phyloP scores from a whole-genome alignment of 1,140 invertebrate species.

The Bombus turneri region DNA sequence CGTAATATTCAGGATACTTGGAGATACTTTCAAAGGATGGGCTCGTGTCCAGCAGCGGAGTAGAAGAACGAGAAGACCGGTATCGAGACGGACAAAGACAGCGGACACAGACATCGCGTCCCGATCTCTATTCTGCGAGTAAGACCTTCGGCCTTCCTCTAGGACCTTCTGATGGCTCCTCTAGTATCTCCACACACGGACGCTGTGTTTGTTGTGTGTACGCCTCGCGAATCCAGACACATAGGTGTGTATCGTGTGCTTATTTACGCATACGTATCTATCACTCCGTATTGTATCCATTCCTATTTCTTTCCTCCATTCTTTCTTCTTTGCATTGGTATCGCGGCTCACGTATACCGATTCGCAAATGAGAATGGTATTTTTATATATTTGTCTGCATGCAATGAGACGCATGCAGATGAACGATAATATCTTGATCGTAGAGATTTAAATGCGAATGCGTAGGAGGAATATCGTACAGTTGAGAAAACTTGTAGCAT shows the following conservation, averaged over 20 bases:
- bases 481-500: too few relatives aligned
- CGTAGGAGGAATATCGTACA: too few relatives aligned
- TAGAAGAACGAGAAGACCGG: background rate
- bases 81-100: background rate
- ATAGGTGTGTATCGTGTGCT: background rate
- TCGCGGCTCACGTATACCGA: background rate
- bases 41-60: slow-evolving; percentile 69
- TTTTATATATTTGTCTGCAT: too few relatives aligned
- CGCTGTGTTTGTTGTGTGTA: background rate
- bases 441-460: too few relatives aligned
- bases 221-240: background rate
- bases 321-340: background rate
- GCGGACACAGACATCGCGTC: slow-evolving; percentile 69
- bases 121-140: slow-evolving; percentile 71
- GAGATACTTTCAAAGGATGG: slow-evolving; percentile 73
- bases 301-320: background rate
- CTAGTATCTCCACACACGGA: slow-evolving; percentile 10
- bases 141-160: slow-evolving; percentile 41
- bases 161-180: slow-evolving; percentile 31
- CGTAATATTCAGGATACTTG: slow-evolving; percentile 71
- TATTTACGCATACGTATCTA: slow-evolving; percentile 25
- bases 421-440: too few relatives aligned
- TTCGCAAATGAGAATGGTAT: background rate
- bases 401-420: too few relatives aligned
- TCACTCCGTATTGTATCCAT: slow-evolving; percentile 1